A percentile compares a stretch with the other conserved stretches of the same genome.
These are phyloP conservation scores for Sebastes flavidus DNA, from an alignment of 2,797 vertebrate species.

Conservation along the genomic window DNA sequence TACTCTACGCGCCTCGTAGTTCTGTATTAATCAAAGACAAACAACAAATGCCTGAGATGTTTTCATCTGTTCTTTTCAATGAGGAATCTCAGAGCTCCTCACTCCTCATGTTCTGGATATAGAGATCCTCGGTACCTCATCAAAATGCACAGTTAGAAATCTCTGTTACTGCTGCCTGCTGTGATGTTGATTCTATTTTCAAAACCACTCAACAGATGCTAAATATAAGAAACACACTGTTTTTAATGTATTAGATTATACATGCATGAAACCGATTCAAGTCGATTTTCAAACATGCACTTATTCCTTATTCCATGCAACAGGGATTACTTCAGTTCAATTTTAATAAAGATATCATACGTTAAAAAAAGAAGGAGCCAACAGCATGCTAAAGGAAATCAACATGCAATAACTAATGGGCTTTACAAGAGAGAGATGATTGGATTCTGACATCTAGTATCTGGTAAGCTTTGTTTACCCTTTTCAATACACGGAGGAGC, in stretches of 20 bases:
- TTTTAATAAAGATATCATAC: neutral
- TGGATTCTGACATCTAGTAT: slow-evolving; percentile 56
- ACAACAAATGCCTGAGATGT: neutral
- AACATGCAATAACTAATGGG: slow-evolving; percentile 15
- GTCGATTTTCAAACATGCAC: neutral
- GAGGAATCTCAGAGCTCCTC: neutral
- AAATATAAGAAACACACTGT: neutral
- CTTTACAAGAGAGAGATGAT: slow-evolving; percentile 23
- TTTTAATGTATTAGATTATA: neutral
- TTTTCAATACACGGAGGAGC: slow-evolving; percentile 54
- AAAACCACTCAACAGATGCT: neutral
- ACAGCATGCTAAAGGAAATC: neutral
- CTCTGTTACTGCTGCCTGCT: slow-evolving; percentile 3
- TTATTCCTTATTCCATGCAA: neutral
- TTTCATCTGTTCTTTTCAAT: neutral
- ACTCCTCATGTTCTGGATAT: slow-evolving; percentile 17
- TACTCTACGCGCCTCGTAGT: neutral
- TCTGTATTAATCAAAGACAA: slow-evolving; percentile 13
- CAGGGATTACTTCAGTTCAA: neutral
- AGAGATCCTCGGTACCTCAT: slow-evolving; percentile 3
- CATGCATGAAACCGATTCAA: neutral
- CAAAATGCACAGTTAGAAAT: slow-evolving; percentile 13
- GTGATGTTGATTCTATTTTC: neutral
- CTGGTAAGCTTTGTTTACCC: slow-evolving; percentile 64
- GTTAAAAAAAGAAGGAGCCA: neutral